phyloP scores from a whole-genome alignment of 2,797 vertebrate species.

The Rallus crepitans region DNA sequence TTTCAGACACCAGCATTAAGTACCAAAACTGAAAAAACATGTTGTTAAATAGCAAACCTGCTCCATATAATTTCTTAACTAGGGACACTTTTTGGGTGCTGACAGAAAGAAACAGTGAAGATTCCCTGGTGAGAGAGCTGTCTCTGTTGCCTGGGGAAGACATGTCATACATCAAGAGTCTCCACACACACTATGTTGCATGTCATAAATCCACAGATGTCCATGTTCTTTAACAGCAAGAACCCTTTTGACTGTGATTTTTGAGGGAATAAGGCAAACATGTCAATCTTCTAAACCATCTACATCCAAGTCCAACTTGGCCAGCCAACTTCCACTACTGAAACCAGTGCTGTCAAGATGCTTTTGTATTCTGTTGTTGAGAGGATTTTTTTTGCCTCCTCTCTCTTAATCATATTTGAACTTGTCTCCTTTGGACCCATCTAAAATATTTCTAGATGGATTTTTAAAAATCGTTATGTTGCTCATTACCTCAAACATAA shows the following conservation, averaged over 20 bases:
- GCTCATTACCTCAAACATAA: neutral
- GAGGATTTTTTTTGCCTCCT: neutral
- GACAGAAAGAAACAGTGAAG: neutral
- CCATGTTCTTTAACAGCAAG: neutral
- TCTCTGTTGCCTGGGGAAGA: neutral
- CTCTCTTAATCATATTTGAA: neutral
- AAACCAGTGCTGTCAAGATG: rapidly evolving
- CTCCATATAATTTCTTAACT: neutral
- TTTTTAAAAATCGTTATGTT: neutral
- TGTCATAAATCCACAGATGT: rapidly evolving
- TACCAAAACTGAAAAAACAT: neutral
- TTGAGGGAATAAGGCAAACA: neutral
- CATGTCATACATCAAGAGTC: neutral
- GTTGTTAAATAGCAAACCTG: neutral
- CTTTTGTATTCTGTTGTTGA: neutral
- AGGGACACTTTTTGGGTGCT: neutral
- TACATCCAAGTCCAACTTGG: neutral
- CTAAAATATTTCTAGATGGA: neutral
- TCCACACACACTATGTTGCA: neutral
- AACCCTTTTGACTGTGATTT: neutral
- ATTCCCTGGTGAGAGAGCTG: neutral
- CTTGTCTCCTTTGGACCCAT: neutral
- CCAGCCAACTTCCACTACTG: neutral
- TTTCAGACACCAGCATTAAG: neutral
- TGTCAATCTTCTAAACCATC: neutral